Conservation (phyloP, 2,113 vertebrate genomes). For the Nicator chloris region DNA sequence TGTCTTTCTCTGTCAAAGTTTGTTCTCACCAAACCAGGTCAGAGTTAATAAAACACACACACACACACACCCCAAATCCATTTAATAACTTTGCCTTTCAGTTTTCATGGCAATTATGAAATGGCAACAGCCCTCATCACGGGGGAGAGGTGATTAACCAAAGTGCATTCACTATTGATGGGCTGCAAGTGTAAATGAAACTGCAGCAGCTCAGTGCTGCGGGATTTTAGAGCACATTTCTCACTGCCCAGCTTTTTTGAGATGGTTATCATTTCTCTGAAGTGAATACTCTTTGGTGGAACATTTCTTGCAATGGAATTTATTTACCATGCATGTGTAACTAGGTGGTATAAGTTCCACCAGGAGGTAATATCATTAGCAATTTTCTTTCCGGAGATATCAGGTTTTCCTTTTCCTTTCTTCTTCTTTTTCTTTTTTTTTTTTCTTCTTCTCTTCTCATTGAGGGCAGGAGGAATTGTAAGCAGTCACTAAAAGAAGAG, state of each 20-base stretch:
- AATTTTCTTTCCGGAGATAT: neutral
- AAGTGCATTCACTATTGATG: slow-evolving; percentile 23
- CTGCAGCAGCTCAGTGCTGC: neutral
- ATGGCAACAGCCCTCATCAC: neutral
- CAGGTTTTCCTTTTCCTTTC: neutral
- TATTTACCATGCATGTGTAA: neutral
- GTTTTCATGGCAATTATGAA: neutral
- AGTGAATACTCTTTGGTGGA: neutral
- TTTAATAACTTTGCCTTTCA: neutral
- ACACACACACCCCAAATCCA: too few relatives aligned
- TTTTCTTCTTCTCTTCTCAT: neutral
- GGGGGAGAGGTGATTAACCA: neutral
- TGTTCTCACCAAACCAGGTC: neutral
- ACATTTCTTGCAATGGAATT: neutral
- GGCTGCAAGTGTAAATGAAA: slow-evolving; percentile 32
- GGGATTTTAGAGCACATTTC: neutral
- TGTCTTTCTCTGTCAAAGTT: neutral
- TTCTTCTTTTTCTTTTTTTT: neutral
- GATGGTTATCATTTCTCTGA: neutral
- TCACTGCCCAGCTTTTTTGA: neutral
- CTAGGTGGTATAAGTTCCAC: neutral
- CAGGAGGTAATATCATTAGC: neutral
- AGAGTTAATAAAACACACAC: neutral
- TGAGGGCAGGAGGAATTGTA: neutral
- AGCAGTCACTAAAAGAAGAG: neutral